Evolutionary conservation across 2,797 vertebrate genomes (phyloP), one percentile per base, ranked within the genome.

Genomic region (Acomys russatus): DNA sequence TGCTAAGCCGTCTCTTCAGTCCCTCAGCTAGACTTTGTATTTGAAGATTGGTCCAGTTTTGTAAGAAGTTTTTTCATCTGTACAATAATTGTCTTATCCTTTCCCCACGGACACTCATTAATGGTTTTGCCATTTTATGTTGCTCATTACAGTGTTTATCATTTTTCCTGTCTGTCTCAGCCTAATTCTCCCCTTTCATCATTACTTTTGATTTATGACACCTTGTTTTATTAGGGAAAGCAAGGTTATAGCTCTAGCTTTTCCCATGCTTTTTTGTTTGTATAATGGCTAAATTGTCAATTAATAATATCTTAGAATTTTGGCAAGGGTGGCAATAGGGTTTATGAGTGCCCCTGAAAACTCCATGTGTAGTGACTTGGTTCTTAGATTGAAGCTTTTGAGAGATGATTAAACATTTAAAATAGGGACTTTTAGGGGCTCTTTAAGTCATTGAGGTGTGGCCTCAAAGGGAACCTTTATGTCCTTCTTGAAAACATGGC

Each of bases 341-440:
- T 33, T 70, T 20, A 25, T 78, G 15, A 44, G 6, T 49, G 14
- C 12, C 4, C 18, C 44, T 28, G 28, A 77, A n/a, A 33, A 9
- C 8, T 3, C n/a, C 18, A 22, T 38, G 11, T 85, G 17, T 3
- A 56, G 56, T 6, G 38, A 6, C 6, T 23, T 33, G 8, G 33
- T 0, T 4, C 6, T 3, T 44, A 63, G 5, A 30, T 3, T 49
- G 30, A 33, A n/a, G 20, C 33, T 66, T 54, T 23, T 20, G 71
- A 25, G 7, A 38, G 38, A 4, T 84, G 33, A 54, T 74, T 28
- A 4, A 38, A 54, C 2, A 49, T 85, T 51, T 15, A 86, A n/a
- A 35, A 66, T 8, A 3, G 5, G 17, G 25, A 9, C 17, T 1
- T 51, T 63, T 15, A 28, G 20, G 1, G n/a, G 15, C 0, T 33